Conservation (phyloP, 2,113 vertebrate genomes). For the Alectura lathami region DNA sequence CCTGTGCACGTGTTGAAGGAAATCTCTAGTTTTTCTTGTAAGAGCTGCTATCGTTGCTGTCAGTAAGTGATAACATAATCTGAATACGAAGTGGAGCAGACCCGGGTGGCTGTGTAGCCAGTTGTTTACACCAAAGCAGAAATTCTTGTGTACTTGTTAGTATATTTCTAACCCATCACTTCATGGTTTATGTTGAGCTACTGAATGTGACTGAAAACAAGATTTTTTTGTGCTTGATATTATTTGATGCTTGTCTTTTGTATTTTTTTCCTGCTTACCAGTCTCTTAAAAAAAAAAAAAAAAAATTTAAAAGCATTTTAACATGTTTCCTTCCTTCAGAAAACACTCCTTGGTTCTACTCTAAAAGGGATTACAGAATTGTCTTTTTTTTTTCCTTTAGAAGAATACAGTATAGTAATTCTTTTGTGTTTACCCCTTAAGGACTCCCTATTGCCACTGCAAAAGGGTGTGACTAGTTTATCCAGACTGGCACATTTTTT, state of each 20-base stretch:
- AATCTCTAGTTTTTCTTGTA: background rate
- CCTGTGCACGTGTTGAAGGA: background rate
- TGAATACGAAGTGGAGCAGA: background rate
- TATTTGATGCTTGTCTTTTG: background rate
- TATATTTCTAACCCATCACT: background rate
- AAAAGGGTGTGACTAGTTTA: conserved; percentile 52
- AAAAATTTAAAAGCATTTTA: background rate
- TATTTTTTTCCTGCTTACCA: background rate
- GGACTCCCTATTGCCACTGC: conserved; percentile 7
- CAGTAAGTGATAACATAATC: background rate
- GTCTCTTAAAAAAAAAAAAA: background rate
- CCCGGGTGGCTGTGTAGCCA: background rate
- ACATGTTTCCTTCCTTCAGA: background rate
- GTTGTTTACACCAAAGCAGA: background rate
- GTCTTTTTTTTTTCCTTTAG: background rate
- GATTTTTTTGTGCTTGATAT: background rate
- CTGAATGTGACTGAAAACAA: background rate
- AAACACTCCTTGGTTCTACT: background rate
- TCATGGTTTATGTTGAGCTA: background rate
- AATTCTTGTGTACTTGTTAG: background rate
- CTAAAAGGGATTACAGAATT: background rate
- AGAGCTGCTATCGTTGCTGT: accelerated
- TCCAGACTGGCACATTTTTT: conserved; percentile 63
- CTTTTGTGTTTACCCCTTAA: conserved; percentile 38
- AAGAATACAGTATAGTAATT: conserved; percentile 29